Evolutionary conservation across 2,113 vertebrate genomes (phyloP).

Genomic region (Sinocyclocheilus anophthalmus): DNA sequence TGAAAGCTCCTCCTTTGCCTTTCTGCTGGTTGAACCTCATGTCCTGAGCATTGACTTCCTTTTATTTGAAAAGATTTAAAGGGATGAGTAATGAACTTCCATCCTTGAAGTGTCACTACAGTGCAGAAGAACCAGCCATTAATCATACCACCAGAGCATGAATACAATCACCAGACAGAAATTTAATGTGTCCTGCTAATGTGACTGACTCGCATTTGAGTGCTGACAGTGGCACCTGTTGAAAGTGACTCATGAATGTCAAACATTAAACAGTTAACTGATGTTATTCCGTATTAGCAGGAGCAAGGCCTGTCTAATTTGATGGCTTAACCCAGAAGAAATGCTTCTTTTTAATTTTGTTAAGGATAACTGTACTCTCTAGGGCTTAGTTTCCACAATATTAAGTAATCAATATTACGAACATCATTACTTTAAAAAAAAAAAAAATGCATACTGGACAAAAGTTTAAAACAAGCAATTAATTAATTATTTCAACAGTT

Average conservation of each 20-base stretch:
- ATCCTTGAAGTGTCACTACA: slow-evolving; percentile 35
- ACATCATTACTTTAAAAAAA: too few relatives aligned
- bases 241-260: slow-evolving; percentile 28
- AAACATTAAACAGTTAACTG: slow-evolving; percentile 17
- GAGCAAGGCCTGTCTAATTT: slow-evolving; percentile 3
- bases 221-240: slow-evolving; percentile 23
- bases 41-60: slow-evolving; percentile 24
- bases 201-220: slow-evolving; percentile 23
- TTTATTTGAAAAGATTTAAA: slow-evolving; percentile 47
- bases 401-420: too few relatives aligned
- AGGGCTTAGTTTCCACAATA: not conserved
- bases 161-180: slow-evolving; percentile 35
- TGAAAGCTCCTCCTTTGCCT: slow-evolving; percentile 46
- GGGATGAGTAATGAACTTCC: slow-evolving; percentile 42
- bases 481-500: too few relatives aligned
- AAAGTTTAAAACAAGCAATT: too few relatives aligned
- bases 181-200: slow-evolving; percentile 20
- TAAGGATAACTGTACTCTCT: not conserved
- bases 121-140: slow-evolving; percentile 26
- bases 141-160: slow-evolving; percentile 23
- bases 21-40: slow-evolving; percentile 32
- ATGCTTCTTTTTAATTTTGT: not conserved
- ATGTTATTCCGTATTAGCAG: slow-evolving; percentile 24
- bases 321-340: not conserved
- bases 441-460: too few relatives aligned